Percentiles rank a stretch among this genome's conserved stretches.
Conservation (phyloP, 2,113 vertebrate genomes). For the Mellivora capensis region DNA sequence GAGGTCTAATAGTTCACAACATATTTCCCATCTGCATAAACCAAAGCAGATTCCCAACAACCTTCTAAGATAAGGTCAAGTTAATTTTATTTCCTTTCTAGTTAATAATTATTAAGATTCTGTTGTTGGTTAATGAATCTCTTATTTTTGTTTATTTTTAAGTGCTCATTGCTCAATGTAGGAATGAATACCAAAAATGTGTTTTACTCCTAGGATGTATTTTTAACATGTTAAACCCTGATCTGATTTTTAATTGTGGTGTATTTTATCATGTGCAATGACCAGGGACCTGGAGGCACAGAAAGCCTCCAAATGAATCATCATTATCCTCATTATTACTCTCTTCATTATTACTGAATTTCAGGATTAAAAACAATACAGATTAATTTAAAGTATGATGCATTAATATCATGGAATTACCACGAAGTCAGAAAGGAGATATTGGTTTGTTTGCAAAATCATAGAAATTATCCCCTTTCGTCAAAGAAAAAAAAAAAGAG, state of each 20-base stretch:
- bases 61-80: constrained; percentile 29
- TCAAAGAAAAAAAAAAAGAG: neutral
- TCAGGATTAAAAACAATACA: constrained; percentile 37
- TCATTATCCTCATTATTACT: constrained; percentile 51
- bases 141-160: constrained; percentile 57
- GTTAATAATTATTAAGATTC: constrained; percentile 60
- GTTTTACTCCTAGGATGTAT: constrained; percentile 3
- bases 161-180: neutral
- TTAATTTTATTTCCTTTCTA: constrained; percentile 57
- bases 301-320: constrained; percentile 46
- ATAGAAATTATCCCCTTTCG: constrained; percentile 59
- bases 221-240: constrained; percentile 56
- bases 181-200: constrained; percentile 20
- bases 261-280: constrained; percentile 37
- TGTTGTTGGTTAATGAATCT: constrained; percentile 41
- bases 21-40: constrained; percentile 36
- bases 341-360: constrained; percentile 45
- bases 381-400: constrained; percentile 35
- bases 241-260: constrained; percentile 44
- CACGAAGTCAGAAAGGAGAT: constrained; percentile 54
- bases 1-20: neutral
- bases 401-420: constrained; percentile 46
- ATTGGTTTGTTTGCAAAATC: constrained; percentile 46
- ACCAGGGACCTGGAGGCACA: constrained; percentile 4
- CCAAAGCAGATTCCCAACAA: constrained; percentile 25